Base-by-base conservation (phyloP, 2,113 vertebrate genomes). In the Daphoenositta chrysoptera region DNA sequence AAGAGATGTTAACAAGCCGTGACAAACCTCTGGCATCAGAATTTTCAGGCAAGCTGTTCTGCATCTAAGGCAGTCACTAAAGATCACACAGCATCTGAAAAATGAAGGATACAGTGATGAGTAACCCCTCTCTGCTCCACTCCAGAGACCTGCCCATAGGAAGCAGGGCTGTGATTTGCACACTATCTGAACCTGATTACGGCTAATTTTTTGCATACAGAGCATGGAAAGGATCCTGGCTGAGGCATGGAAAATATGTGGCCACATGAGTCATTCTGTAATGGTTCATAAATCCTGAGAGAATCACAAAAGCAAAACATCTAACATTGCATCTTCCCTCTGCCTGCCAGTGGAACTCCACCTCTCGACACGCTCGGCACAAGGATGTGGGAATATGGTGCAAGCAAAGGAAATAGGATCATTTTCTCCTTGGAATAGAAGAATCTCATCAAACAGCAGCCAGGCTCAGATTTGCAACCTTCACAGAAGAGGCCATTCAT, bases 401-500 rank as follows among this genome's bases (percentile, higher is more conserved):
- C 94, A 92, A 97, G 94, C 96, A 97, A 85, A 96, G 95, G 95
- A 97, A 97, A 97, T 77, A 73, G 89, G 93, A 89, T 95, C 91
- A 94, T 94, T 96, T 94, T 96, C 96, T 94, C 96, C 96, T 94
- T 87, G 95, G 96, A 87, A 95, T 51, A 94, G 91, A 96, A 83
- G 93, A 97, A 95, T 96, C 95, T 91, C 95, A 95, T 96, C 96
- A 91, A 95, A 95, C 87, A 93, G 90, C 96, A 94, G 94, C 92
- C 94, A 96, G 93, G 73, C 89, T 87, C 53, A 30, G 92, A 76
- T 87, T 94, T 78, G 69, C 96, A 96, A 1, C 89, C 91, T 94
- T 76, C 87, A 97, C 94, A 97, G 96, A 96, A 92, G 95, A 94
- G 87, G 70, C 95, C 96, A 96, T 97, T 97, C 96, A 97, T 97